Conservation (phyloP, 2,113 vertebrate species). For the Reinhardtius hippoglossoides region DNA sequence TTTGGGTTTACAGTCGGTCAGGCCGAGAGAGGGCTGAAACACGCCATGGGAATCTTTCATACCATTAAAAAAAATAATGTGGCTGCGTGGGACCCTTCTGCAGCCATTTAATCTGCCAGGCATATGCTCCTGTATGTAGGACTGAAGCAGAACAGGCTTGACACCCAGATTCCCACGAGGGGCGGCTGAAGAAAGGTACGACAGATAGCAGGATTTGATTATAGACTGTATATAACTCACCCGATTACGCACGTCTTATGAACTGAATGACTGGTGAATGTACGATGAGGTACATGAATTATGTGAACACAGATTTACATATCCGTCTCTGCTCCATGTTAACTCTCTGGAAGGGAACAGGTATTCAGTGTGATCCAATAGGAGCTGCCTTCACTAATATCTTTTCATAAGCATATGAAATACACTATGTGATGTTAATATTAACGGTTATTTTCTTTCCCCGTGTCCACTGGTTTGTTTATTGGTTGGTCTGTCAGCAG, state of each 20-base stretch:
- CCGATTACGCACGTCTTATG: neutral
- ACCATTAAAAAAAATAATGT: slow-evolving; percentile 75
- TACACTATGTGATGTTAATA: no score
- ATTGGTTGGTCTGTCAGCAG: no score
- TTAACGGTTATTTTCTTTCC: no score
- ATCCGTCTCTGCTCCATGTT: no score
- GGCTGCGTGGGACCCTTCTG: slow-evolving; percentile 59
- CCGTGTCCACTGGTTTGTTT: no score
- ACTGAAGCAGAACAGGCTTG: slow-evolving; percentile 9
- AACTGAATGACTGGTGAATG: neutral
- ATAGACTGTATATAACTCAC: neutral
- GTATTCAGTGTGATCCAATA: no score
- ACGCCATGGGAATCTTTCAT: slow-evolving; percentile 70
- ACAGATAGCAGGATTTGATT: neutral
- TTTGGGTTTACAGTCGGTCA: slow-evolving; percentile 72
- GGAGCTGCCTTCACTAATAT: no score
- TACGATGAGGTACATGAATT: neutral
- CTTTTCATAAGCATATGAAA: no score
- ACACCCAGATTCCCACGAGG: slow-evolving; percentile 4
- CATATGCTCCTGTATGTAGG: slow-evolving; percentile 48
- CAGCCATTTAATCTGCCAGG: slow-evolving; percentile 57
- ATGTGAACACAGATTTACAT: neutral
- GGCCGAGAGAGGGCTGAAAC: slow-evolving; percentile 47
- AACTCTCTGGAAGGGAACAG: no score
- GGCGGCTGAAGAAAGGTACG: neutral